Conservation (phyloP, 2,113 vertebrate species). For the Cololabis saira region DNA sequence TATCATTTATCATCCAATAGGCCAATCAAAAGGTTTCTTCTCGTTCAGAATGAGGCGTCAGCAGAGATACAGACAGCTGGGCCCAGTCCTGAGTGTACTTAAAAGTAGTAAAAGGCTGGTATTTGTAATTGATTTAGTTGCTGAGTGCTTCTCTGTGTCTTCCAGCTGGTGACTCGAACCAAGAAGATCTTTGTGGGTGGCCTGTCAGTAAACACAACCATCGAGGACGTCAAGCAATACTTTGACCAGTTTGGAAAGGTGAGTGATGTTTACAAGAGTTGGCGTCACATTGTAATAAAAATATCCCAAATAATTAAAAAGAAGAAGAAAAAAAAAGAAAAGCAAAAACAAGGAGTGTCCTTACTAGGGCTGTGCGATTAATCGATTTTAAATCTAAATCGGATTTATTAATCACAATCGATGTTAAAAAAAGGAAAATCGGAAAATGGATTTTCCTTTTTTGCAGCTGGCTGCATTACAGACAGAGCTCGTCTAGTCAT, state of each 20-base stretch:
- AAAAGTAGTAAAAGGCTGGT: neutral
- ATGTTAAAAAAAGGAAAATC: too few relatives aligned
- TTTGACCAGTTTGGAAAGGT: conserved; percentile 99
- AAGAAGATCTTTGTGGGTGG: conserved; percentile 99
- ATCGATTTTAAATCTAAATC: too few relatives aligned
- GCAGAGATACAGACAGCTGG: neutral
- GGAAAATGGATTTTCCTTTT: too few relatives aligned
- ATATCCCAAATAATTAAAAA: neutral
- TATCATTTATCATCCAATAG: too few relatives aligned
- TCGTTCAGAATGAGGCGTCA: too few relatives aligned
- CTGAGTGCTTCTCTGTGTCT: conserved; percentile 36
- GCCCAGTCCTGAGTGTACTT: too few relatives aligned
- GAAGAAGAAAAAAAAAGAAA: too few relatives aligned
- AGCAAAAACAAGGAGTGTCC: neutral
- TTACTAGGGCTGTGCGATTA: too few relatives aligned
- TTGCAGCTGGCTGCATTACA: too few relatives aligned
- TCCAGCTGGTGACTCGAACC: conserved; percentile 97
- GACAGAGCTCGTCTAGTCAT: too few relatives aligned
- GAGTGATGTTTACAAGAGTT: conserved; percentile 54
- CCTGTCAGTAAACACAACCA: conserved; percentile 97
- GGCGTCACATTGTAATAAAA: neutral
- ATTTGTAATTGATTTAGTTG: neutral
- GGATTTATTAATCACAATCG: too few relatives aligned
- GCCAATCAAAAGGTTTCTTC: too few relatives aligned
- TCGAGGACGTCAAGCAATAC: conserved; percentile 98